phyloP scores from a whole-genome alignment of 2,888 invertebrate species.

The Trissolcus brochymenae region DNA sequence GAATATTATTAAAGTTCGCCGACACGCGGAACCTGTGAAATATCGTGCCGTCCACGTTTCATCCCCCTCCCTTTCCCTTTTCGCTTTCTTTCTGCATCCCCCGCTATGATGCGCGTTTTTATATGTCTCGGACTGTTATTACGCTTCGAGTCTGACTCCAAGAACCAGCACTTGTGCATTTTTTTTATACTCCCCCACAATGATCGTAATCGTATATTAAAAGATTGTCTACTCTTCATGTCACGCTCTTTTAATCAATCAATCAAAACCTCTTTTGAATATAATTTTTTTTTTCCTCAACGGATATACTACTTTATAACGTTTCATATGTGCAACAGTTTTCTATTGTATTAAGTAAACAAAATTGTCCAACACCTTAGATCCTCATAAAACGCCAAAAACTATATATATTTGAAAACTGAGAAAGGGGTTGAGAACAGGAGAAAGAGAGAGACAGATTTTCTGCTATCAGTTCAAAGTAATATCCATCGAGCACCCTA shows the following conservation, averaged over 20 bases:
- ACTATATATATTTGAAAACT: constrained; percentile 8
- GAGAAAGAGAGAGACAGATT: constrained; percentile 72
- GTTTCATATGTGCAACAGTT: neutral
- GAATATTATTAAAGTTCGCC: constrained; percentile 76
- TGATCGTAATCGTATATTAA: too few species aligned
- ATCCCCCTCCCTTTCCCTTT: constrained; percentile 5
- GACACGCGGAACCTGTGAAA: constrained; percentile 75
- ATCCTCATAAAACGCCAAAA: neutral
- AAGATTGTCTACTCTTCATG: too few species aligned
- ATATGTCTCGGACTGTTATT: constrained; percentile 57
- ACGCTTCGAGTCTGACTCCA: constrained; percentile 44
- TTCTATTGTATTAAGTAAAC: neutral
- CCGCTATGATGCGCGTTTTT: constrained; percentile 15
- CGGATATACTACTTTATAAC: too few species aligned
- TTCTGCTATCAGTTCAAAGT: constrained; percentile 72
- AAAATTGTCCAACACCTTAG: neutral
- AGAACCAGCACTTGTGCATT: constrained; percentile 27
- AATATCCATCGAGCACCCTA: constrained; percentile 74
- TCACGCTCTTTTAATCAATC: too few species aligned
- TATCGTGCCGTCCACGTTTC: constrained; percentile 65
- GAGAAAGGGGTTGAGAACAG: constrained; percentile 69
- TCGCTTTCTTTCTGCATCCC: neutral
- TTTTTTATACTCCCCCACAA: neutral
- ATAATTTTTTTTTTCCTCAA: too few species aligned
- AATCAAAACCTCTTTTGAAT: too few species aligned